These are phyloP conservation scores for Argyresthia goedartella DNA, from an alignment of 2,888 invertebrate genomes.

Conservation along the genomic window DNA sequence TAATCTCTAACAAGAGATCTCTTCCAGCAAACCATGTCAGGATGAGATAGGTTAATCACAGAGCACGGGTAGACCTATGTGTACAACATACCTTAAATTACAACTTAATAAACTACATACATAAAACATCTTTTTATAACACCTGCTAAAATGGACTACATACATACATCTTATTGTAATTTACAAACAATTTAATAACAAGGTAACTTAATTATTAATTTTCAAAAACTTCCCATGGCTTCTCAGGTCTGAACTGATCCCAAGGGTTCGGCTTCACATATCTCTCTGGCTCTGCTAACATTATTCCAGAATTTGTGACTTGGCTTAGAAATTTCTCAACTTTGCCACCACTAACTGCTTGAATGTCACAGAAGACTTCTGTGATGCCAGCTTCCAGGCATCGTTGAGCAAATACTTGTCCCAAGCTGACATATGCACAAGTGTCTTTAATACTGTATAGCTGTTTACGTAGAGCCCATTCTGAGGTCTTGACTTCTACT, in stretches of 20 bases:
- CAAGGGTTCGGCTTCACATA: constrained; percentile 74
- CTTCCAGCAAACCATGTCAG: too few species aligned
- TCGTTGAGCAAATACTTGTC: constrained; percentile 82
- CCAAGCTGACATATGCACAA: constrained; percentile 84
- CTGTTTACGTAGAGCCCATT: constrained; percentile 87
- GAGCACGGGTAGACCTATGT: too few species aligned
- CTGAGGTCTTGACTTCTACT: constrained; percentile 82
- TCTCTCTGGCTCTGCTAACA: constrained; percentile 76
- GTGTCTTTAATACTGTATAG: constrained; percentile 84
- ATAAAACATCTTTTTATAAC: too few species aligned
- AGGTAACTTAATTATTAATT: constrained; percentile 17
- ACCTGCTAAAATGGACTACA: too few species aligned
- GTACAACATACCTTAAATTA: too few species aligned
- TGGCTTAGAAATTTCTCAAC: constrained; percentile 76
- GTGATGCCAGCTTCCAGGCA: constrained; percentile 84
- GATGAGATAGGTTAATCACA: too few species aligned
- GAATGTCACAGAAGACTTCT: constrained; percentile 76
- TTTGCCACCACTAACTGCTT: constrained; percentile 72
- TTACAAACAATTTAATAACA: background rate
- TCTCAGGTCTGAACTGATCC: constrained; percentile 74
- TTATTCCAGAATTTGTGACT: constrained; percentile 76
- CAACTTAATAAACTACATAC: too few species aligned
- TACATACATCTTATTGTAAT: too few species aligned
- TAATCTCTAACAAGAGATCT: too few species aligned
- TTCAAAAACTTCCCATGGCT: constrained; percentile 79